These are phyloP conservation scores for Eupithecia inturbata DNA, from an alignment of 2,888 invertebrate species.

Conservation along the genomic window DNA sequence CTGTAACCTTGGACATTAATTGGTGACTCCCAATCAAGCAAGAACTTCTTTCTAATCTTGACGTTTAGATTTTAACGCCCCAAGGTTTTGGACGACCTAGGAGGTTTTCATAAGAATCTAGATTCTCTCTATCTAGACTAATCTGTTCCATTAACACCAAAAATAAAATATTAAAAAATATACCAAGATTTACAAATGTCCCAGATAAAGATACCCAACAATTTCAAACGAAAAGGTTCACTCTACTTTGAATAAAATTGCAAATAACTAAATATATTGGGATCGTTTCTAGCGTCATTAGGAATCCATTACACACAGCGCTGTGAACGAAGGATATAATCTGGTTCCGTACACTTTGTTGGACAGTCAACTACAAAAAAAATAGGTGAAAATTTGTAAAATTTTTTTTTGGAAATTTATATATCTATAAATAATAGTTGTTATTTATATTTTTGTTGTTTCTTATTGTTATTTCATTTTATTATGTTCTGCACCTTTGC, in stretches of 20 bases:
- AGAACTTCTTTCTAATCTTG: not conserved
- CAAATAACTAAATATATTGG: not conserved
- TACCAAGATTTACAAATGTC: not conserved
- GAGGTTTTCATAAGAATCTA: not conserved
- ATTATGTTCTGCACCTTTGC: no score
- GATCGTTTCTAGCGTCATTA: constrained; percentile 21
- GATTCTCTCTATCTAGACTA: no score
- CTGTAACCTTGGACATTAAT: not conserved
- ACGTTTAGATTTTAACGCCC: not conserved
- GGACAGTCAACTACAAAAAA: constrained; percentile 10
- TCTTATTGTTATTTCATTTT: no score
- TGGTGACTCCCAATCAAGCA: not conserved
- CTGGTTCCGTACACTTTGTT: constrained; percentile 39
- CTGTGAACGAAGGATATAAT: constrained; percentile 23
- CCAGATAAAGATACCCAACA: not conserved
- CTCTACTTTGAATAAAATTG: not conserved
- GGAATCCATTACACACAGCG: constrained; percentile 26
- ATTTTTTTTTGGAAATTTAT: no score
- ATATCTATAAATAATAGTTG: no score
- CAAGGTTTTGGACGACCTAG: not conserved
- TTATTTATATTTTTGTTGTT: no score
- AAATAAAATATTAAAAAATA: no score
- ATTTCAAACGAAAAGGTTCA: not conserved
- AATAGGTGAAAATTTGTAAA: not conserved
- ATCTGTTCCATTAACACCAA: no score